Conservation (phyloP, 2,113 vertebrate genomes). For the Sardina pilchardus region DNA sequence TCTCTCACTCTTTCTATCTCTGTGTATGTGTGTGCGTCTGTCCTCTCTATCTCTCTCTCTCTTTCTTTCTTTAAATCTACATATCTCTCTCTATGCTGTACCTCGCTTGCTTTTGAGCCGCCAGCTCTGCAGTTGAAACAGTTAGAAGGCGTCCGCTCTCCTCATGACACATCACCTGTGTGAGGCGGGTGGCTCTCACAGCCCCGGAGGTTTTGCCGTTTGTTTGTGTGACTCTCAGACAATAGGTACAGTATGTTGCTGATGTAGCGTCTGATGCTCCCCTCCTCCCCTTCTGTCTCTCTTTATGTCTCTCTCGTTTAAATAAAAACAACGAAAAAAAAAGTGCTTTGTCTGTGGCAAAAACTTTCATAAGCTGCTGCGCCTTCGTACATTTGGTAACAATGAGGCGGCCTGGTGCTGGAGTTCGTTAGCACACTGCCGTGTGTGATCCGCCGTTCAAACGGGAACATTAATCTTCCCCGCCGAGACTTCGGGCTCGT, state of each 20-base stretch:
- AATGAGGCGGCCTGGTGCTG: slow-evolving; percentile 20
- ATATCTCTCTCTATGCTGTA: neutral
- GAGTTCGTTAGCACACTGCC: slow-evolving; percentile 10
- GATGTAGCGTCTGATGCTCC: neutral
- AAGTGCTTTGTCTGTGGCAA: neutral
- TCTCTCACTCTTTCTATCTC: neutral
- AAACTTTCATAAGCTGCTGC: neutral
- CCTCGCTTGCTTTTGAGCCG: neutral
- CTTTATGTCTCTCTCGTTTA: neutral
- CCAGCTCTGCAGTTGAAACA: neutral
- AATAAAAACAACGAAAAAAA: neutral
- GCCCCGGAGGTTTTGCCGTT: neutral
- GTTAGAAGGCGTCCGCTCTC: neutral
- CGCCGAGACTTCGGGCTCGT: neutral
- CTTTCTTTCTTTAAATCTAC: neutral
- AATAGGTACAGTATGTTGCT: slow-evolving; percentile 16
- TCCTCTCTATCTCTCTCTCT: neutral
- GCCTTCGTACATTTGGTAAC: neutral
- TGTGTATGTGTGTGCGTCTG: neutral
- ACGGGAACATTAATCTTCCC: slow-evolving; percentile 21
- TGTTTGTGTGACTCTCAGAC: slow-evolving; percentile 7
- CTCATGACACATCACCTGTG: neutral
- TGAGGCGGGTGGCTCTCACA: neutral
- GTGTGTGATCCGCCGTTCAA: slow-evolving; percentile 25
- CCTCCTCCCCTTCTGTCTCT: neutral